These are phyloP conservation scores for Cyclargus thomasi DNA, from an alignment of 1,140 invertebrate species.

Conservation along the genomic window DNA sequence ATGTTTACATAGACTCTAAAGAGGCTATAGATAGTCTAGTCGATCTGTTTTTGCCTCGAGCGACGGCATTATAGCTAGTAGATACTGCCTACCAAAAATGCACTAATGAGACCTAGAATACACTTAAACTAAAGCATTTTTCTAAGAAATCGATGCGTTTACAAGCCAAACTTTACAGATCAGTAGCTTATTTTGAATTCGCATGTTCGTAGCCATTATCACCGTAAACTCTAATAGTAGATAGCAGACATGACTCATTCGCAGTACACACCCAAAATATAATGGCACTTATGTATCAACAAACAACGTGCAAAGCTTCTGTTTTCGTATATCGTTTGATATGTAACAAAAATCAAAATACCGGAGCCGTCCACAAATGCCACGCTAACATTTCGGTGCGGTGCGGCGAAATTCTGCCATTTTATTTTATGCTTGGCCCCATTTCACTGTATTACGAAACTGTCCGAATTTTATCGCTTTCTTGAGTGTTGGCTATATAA, in stretches of 20 bases:
- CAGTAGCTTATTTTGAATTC: not conserved
- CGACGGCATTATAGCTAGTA: no score
- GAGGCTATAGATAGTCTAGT: no score
- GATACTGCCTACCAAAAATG: no score
- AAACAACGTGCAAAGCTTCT: no score
- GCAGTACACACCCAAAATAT: not conserved
- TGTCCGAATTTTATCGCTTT: conserved; percentile 13
- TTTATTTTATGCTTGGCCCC: conserved; percentile 15
- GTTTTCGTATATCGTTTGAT: not conserved
- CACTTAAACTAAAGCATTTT: no score
- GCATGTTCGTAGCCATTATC: not conserved
- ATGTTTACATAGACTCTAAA: no score
- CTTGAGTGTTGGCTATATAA: conserved; percentile 6
- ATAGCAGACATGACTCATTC: not conserved
- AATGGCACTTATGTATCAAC: not conserved
- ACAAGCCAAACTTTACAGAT: not conserved
- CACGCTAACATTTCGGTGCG: conserved; percentile 29
- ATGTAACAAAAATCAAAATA: conserved; percentile 7
- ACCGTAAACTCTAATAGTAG: not conserved
- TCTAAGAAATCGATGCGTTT: no score
- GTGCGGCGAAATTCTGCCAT: conserved; percentile 15
- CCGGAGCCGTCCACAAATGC: conserved; percentile 22
- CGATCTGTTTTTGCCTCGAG: no score
- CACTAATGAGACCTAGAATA: no score
- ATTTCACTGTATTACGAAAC: conserved; percentile 18